Evolutionary conservation across 2,113 vertebrate species (phyloP), one percentile per base, ranked within the genome.

Genomic region (Thalassarche chlororhynchos): DNA sequence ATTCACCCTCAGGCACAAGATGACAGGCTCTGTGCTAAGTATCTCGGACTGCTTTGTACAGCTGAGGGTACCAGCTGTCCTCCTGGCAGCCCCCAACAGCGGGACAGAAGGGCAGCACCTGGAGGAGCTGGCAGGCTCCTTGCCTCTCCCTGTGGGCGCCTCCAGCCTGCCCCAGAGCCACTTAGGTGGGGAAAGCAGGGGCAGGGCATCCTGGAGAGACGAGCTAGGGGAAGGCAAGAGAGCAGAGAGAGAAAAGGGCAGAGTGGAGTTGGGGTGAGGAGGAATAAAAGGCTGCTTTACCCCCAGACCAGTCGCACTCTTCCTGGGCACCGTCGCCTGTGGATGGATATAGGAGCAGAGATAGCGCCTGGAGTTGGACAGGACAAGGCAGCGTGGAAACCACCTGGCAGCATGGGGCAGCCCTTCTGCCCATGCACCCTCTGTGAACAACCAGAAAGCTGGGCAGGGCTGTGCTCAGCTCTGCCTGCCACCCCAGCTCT

Each of bases 51-150:
- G 65, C 69, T 96, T 82, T 94, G 61, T 89, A 78, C 0, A 8
- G 72, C 77, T 87, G 80, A 91, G 54, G 32, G 32, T 46, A 79
- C 95, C 91, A 94, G 88, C 90, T 97, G 95, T 86, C 76, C 78
- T 77, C 55, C 80, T 79, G 89, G 89, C 92, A 92, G 66, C 10
- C 28, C 34, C 28, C 47, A 47, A 10, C 9, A 72, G 40, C 0
- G 0, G 74, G 77, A 92, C 94, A 97, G 95, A 94, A 93, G 86
- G 85, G 19, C 76, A 93, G 93, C 90, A 86, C 71, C 80, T 95
- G 93, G 65, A 95, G 42, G 28, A 76, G 64, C 64, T 94, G 94
- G 85, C 82, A 90, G 36, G 16, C 17, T 90, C 44, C 26, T 21
- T 58, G 17, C 16, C 26, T 71, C 42, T 76, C 58, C 25, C 40